Evolutionary conservation across 2,797 vertebrate species (phyloP), one percentile per base, ranked within the genome.

Genomic region (Staurois parvus): DNA sequence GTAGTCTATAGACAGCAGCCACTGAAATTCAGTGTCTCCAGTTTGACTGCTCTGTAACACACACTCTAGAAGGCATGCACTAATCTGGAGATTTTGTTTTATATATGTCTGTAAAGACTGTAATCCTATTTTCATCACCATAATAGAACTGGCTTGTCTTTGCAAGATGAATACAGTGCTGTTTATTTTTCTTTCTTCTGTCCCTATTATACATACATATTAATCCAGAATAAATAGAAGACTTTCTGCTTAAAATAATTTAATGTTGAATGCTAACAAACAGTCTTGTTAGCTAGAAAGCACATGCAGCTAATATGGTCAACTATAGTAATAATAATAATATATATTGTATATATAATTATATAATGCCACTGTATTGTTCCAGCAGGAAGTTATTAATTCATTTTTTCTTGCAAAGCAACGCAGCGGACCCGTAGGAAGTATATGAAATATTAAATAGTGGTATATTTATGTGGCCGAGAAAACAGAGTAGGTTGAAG

Each of bases 41-140:
- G 21, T 40, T 72, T 84, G n/a, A n/a, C n/a, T n/a, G 62, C 73
- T 69, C 76, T 84, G 83, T 81, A 76, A 68, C 69, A 76, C 45
- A 81, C 64, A 81, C 72, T 79, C 62, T 28, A 28, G 30, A 85
- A 80, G 64, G 62, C 34, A 45, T 75, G 59, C 32, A 34, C 45
- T 85, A 81, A 81, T 81, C 78, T 72, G 19, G 78, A 81, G 84
- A 85, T 85, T 80, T 85, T 76, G 72, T 85, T 70, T 81, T 81
- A 76, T 85, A 79, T 80, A 85, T 76, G 62, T 76, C 78, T 76
- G 69, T 17, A 85, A 80, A 85, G 72, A 76, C 78, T 76, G 40
- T 85, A 85, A 85, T 85, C 84, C 84, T 85, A 81, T 85, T 81
- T 68, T 8, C 42, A 75, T 72, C 62, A 30, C 45, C 76, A 81